phyloP scores from a whole-genome alignment of 2,888 invertebrate genomes.

The Pandemis corylana region DNA sequence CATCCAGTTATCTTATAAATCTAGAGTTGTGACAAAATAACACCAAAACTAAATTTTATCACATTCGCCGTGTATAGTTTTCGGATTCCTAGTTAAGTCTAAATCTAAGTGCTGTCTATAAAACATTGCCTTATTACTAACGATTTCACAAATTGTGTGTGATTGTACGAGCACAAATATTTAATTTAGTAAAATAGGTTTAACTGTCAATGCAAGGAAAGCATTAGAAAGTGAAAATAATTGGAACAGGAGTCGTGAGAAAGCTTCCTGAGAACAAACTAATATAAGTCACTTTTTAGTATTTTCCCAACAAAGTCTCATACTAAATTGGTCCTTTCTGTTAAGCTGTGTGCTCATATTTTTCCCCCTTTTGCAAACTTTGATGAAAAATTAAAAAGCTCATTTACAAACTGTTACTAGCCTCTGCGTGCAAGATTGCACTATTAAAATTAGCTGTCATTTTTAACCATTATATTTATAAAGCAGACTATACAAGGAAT shows the following conservation, averaged over 20 bases:
- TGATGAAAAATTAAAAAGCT: not conserved
- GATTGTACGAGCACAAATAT: slow-evolving; percentile 66
- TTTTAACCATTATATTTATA: not conserved
- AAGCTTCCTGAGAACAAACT: not conserved
- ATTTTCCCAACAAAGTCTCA: slow-evolving; percentile 19
- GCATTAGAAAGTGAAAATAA: slow-evolving; percentile 20
- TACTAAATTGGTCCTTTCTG: slow-evolving; percentile 15
- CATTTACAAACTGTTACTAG: not conserved
- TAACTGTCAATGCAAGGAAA: slow-evolving; percentile 29
- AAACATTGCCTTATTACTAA: slow-evolving; percentile 75
- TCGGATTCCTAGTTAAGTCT: slow-evolving; percentile 44
- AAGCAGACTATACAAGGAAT: no score
- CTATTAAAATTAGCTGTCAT: not conserved
- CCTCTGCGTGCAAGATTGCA: not conserved
- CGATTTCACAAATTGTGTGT: slow-evolving; percentile 62
- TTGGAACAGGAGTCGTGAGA: not conserved
- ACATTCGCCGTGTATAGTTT: slow-evolving; percentile 50
- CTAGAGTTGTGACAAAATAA: slow-evolving; percentile 22
- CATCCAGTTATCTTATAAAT: not conserved
- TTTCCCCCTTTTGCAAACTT: not conserved
- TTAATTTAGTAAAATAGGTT: slow-evolving; percentile 50
- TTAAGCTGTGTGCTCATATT: not conserved
- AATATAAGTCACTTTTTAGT: slow-evolving; percentile 9
- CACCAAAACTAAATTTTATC: slow-evolving; percentile 40
- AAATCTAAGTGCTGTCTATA: slow-evolving; percentile 70